A percentile compares a stretch with the other conserved stretches of the same genome.
Conservation (phyloP, 1,140 invertebrate species). For the Nebria ingens region DNA sequence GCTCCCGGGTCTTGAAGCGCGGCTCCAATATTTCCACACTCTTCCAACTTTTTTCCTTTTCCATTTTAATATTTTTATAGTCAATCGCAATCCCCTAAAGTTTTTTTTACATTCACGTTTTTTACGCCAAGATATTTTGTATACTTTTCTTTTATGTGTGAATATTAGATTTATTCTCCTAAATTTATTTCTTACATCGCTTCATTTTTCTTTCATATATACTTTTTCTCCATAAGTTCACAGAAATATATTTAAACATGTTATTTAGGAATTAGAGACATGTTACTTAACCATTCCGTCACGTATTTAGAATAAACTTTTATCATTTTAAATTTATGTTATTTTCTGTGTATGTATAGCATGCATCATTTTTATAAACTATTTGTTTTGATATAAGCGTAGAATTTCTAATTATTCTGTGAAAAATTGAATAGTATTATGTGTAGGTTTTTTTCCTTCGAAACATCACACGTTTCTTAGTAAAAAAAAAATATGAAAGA, state of each 20-base stretch:
- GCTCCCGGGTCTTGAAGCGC: background rate
- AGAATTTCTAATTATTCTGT: too few species aligned
- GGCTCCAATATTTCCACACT: background rate
- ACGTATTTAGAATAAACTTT: too few species aligned
- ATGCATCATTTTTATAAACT: too few species aligned
- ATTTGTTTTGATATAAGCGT: too few species aligned
- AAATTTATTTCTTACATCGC: background rate
- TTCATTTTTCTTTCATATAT: background rate
- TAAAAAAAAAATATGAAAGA: too few species aligned
- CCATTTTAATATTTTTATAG: slow-evolving; percentile 9
- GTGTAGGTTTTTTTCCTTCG: too few species aligned
- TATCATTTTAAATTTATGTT: too few species aligned
- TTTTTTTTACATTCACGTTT: slow-evolving; percentile 3
- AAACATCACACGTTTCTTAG: too few species aligned
- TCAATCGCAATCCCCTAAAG: slow-evolving; percentile 6
- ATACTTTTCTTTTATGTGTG: background rate
- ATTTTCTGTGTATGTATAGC: too few species aligned
- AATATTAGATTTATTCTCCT: background rate
- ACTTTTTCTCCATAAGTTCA: background rate
- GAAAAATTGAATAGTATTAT: too few species aligned
- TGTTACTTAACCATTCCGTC: too few species aligned
- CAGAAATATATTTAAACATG: background rate
- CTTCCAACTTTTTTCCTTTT: background rate
- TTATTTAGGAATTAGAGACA: background rate
- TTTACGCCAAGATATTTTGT: background rate